Percentiles rank a stretch among this genome's conserved stretches.
phyloP scores from a whole-genome alignment of 2,797 vertebrate genomes.

The Pseudochromis fuscus region DNA sequence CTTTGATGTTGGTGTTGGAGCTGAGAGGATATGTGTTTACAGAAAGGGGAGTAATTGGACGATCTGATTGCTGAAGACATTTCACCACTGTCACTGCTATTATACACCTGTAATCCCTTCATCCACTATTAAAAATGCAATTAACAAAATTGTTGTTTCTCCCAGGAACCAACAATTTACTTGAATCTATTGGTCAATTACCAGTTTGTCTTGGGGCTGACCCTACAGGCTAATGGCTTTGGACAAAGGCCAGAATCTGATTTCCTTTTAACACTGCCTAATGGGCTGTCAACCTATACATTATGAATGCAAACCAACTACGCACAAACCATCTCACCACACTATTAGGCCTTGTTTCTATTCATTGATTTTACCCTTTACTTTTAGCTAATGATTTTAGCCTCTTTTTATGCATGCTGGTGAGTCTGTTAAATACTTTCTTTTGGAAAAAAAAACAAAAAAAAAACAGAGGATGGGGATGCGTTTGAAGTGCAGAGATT shows the following conservation, averaged over 20 bases:
- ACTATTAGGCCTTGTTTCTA: constrained; percentile 74
- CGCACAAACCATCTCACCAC: constrained; percentile 51
- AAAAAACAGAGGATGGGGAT: constrained; percentile 34
- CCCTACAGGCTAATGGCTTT: constrained; percentile 79
- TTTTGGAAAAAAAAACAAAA: constrained; percentile 33
- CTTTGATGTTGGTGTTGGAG: constrained; percentile 24
- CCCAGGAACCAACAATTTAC: constrained; percentile 73
- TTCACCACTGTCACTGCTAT: constrained; percentile 26
- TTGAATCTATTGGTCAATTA: constrained; percentile 83
- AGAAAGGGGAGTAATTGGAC: constrained; percentile 23
- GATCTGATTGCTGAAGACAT: constrained; percentile 33
- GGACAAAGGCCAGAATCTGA: constrained; percentile 78
- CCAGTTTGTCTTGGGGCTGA: constrained; percentile 76
- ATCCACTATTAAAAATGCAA: constrained; percentile 64
- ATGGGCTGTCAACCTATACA: constrained; percentile 80
- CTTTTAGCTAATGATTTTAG: constrained; percentile 59
- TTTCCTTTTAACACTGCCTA: constrained; percentile 81
- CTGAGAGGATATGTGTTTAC: constrained; percentile 40
- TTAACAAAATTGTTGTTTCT: constrained; percentile 70
- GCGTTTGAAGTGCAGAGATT: constrained; percentile 58
- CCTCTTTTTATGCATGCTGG: constrained; percentile 60
- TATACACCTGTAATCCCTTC: constrained; percentile 58
- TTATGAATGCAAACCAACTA: constrained; percentile 78
- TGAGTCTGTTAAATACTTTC: constrained; percentile 60
- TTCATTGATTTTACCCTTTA: constrained; percentile 76